Percentiles rank a stretch among this genome's conserved stretches.
Evolutionary conservation across 1,140 invertebrate species (phyloP).

Genomic region (Sinella curviseta): DNA sequence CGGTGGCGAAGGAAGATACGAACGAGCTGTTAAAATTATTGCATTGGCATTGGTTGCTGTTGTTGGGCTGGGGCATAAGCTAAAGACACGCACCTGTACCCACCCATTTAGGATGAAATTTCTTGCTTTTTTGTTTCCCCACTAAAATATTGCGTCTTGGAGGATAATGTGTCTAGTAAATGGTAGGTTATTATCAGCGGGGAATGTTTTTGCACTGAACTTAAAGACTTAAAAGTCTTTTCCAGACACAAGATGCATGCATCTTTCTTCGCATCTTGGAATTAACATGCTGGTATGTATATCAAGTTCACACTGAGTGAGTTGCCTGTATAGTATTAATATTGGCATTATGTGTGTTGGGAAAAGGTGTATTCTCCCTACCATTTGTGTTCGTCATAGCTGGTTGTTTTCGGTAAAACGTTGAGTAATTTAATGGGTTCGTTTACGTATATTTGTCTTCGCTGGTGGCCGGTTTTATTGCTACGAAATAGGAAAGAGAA

Average conservation of each 20-base stretch:
- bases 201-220: neutral
- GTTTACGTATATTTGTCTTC: slow-evolving; percentile 16
- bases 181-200: too few relatives aligned
- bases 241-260: neutral
- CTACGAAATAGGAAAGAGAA: neutral
- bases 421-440: slow-evolving; percentile 14
- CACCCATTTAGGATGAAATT: neutral
- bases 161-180: too few relatives aligned
- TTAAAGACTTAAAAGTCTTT: neutral
- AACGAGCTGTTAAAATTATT: slow-evolving; percentile 17
- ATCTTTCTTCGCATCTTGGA: neutral
- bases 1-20: neutral
- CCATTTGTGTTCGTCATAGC: too few relatives aligned
- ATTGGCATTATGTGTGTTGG: too few relatives aligned
- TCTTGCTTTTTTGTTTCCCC: neutral
- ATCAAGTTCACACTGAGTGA: too few relatives aligned
- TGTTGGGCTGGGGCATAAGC: neutral
- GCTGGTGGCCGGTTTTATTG: neutral
- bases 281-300: neutral
- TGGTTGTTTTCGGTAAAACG: too few relatives aligned
- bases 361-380: too few relatives aligned
- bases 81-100: slow-evolving; percentile 18
- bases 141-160: too few relatives aligned
- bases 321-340: too few relatives aligned
- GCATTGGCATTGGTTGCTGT: neutral